Base-by-base conservation (phyloP, 2,797 vertebrate species). In the Melanotaenia pygmaea region DNA sequence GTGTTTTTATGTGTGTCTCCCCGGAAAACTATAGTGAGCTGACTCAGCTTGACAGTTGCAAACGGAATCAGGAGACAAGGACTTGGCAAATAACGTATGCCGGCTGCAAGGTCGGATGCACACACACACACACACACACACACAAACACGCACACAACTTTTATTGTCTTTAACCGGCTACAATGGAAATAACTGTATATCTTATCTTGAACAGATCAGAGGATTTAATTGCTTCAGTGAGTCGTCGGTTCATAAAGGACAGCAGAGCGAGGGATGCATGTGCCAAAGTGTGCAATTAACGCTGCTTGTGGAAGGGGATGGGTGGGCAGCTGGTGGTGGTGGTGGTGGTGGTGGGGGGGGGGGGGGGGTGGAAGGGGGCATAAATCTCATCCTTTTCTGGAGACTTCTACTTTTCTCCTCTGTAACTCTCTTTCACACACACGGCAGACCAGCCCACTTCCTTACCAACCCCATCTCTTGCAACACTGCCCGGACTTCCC, bases 361-460 rank as follows among this genome's bases (percentile, higher is more conserved):
- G 4, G 3, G 6, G 4, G 30, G 59, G 1, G 4, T 22, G 43
- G 22, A 10, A 40, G 69, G 73, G 75, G 70, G 80, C 88, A 94
- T 94, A 95, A 94, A 94, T 94, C 93, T 93, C 87, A 64, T 75
- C 83, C 90, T 83, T 91, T 91, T 90, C 88, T 83, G 87, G 88
- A 93, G 80, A 88, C 87, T 90, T 91, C 83, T 76, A 84, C 89
- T 89, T 89, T 87, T 88, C 89, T 83, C 80, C 88, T 94, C 93
- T 81, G 91, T 94, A 88, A 88, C 87, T 89, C 88, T 88, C 91
- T 92, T 93, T 92, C 90, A 92, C 89, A 92, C 90, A 93, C 92
- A 92, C 88, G 89, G 90, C 89, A 71, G 91, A 90, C 92, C 93
- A 69, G 86, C 94, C 94, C 92, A 94, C 94, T 95, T 95, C 95